Percentiles rank a stretch among this genome's conserved stretches.
phyloP scores from a whole-genome alignment of 2,797 vertebrate genomes.

The Siniperca scherzeri region DNA sequence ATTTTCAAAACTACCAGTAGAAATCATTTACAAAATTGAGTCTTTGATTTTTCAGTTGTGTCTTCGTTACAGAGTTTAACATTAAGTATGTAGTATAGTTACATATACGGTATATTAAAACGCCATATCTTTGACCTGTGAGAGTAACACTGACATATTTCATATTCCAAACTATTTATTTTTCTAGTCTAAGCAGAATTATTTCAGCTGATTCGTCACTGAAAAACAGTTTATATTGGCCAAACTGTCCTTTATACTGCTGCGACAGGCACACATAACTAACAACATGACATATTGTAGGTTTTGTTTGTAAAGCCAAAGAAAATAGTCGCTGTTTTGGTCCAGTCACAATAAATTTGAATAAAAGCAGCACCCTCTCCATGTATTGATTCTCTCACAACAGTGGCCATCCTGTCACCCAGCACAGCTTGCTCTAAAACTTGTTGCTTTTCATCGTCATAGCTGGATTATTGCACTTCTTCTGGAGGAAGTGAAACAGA shows the following conservation, averaged over 20 bases:
- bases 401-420: neutral
- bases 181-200: constrained; percentile 72
- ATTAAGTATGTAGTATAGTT: constrained; percentile 71
- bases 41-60: constrained; percentile 63
- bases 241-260: constrained; percentile 46
- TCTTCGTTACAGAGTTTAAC: constrained; percentile 73
- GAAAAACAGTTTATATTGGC: constrained; percentile 53
- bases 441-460: constrained; percentile 52
- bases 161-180: constrained; percentile 69
- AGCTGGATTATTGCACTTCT: constrained; percentile 78
- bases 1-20: constrained; percentile 74
- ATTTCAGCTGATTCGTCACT: constrained; percentile 56
- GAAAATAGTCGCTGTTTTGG: constrained; percentile 62
- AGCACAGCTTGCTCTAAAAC: constrained; percentile 17
- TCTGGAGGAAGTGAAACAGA: constrained; percentile 68
- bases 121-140: constrained; percentile 62
- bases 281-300: constrained; percentile 67
- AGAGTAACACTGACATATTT: constrained; percentile 72
- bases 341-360: constrained; percentile 64
- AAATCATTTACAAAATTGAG: constrained; percentile 79
- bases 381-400: constrained; percentile 6
- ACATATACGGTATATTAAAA: constrained; percentile 79
- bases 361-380: constrained; percentile 44
- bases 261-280: constrained; percentile 65
- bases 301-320: constrained; percentile 66